Conservation (phyloP, 1,140 invertebrate genomes). For the Drosophila subobscura region DNA sequence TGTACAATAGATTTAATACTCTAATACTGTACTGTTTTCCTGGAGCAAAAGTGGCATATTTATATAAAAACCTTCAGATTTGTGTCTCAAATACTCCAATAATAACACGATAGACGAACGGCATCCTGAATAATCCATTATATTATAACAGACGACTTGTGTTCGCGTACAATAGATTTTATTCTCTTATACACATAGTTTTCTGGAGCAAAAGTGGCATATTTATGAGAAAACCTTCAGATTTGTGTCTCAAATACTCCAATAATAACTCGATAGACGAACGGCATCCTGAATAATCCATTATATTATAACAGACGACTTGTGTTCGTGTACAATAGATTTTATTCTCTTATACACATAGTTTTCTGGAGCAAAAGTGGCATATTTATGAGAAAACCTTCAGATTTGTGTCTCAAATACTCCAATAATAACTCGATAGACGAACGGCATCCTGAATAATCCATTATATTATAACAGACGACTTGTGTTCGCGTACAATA, state of each 20-base stretch:
- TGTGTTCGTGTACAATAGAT: conserved; percentile 36
- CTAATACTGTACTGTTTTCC: background rate
- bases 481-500: conserved; percentile 42
- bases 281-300: conserved; percentile 49
- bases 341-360: background rate
- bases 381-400: conserved; percentile 7
- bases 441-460: conserved; percentile 39
- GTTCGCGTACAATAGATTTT: conserved; percentile 20
- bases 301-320: conserved; percentile 48
- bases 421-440: conserved; percentile 7
- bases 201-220: conserved; percentile 59
- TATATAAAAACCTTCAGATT: background rate
- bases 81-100: conserved; percentile 64
- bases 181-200: conserved; percentile 9
- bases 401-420: conserved; percentile 33
- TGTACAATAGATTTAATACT: conserved; percentile 12
- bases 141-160: conserved; percentile 45
- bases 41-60: conserved; percentile 64
- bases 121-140: conserved; percentile 47
- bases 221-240: conserved; percentile 5
- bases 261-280: conserved; percentile 29
- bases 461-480: conserved; percentile 38
- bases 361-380: conserved; percentile 28
- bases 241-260: conserved; percentile 60
- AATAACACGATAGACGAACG: conserved; percentile 25